phyloP scores from a whole-genome alignment of 2,797 vertebrate species.

The Esox masquinongy region DNA sequence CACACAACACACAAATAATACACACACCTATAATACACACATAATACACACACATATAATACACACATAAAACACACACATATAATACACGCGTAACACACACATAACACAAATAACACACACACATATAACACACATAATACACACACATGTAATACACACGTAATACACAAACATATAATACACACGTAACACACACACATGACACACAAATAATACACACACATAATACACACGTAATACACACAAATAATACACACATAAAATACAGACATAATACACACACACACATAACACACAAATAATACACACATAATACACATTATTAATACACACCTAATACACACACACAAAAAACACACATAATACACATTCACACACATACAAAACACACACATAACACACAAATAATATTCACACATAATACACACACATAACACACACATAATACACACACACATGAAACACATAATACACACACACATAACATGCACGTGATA shows the following conservation, averaged over 20 bases:
- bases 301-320: too few species aligned
- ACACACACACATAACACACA: too few species aligned
- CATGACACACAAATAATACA: background rate
- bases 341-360: too few species aligned
- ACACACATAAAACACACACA: background rate
- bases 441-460: constrained; percentile 20
- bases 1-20: constrained; percentile 32
- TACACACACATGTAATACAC: background rate
- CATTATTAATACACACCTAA: too few species aligned
- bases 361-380: background rate
- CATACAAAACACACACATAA: background rate
- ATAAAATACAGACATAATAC: background rate
- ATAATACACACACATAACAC: constrained; percentile 75
- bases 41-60: constrained; percentile 8
- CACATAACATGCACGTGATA: background rate
- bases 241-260: background rate
- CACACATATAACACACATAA: too few species aligned
- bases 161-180: background rate
- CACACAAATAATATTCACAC: background rate
- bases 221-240: background rate
- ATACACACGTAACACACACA: background rate
- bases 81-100: background rate
- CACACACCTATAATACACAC: constrained; percentile 77
- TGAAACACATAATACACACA: background rate
- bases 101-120: background rate